Conservation (phyloP, 2,113 vertebrate species). For the Larimichthys crocea region DNA sequence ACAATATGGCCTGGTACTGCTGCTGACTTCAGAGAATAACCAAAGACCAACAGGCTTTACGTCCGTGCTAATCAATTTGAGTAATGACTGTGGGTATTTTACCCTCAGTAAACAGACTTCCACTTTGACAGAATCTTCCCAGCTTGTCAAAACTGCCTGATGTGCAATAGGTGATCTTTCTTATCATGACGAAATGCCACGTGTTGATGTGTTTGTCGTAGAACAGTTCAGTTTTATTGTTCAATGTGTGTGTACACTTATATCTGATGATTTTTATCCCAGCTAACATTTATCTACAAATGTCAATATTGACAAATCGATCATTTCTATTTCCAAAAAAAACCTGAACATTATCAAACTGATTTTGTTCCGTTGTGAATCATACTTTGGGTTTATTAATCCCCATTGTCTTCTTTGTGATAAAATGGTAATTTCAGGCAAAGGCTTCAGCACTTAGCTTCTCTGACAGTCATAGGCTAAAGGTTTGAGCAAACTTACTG, state of each 20-base stretch:
- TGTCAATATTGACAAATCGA: too few species aligned
- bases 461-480: neutral
- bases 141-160: neutral
- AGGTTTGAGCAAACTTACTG: conserved; percentile 8
- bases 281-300: neutral
- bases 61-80: conserved; percentile 35
- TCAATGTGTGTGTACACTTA: neutral
- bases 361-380: neutral
- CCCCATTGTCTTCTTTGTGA: neutral
- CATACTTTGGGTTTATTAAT: neutral
- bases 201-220: accelerated
- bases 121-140: neutral
- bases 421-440: neutral
- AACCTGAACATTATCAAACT: neutral
- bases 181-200: neutral
- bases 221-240: neutral
- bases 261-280: neutral
- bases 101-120: neutral
- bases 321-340: neutral
- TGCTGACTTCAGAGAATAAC: conserved; percentile 71
- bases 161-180: neutral
- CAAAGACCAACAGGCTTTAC: conserved; percentile 27
- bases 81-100: conserved; percentile 25
- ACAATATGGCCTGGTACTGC: conserved; percentile 73
- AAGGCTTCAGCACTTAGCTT: too few species aligned